phyloP scores from a whole-genome alignment of 2,113 vertebrate genomes.

The Opisthocomus hoazin region DNA sequence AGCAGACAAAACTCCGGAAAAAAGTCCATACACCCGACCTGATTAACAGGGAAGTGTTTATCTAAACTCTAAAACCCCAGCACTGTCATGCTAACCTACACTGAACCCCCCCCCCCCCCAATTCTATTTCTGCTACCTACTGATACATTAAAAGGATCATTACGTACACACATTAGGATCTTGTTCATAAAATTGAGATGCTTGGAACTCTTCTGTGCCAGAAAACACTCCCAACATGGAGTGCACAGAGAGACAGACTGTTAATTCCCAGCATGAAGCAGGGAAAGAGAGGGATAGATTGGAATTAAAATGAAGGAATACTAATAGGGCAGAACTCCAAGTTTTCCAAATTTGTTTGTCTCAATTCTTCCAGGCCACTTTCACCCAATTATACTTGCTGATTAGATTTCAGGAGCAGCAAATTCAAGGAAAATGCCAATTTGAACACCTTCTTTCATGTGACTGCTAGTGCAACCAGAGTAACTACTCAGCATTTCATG shows the following conservation, averaged over 20 bases:
- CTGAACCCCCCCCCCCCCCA: neutral
- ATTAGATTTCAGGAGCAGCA: neutral
- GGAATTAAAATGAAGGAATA: neutral
- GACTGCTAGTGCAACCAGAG: neutral
- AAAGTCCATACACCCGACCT: neutral
- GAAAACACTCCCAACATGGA: conserved; percentile 21
- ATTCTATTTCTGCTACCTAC: conserved; percentile 57
- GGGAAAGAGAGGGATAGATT: neutral
- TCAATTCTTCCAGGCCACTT: neutral
- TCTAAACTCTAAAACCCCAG: neutral
- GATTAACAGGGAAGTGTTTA: neutral
- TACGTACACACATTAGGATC: conserved; percentile 46
- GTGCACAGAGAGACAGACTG: neutral
- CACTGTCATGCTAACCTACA: neutral
- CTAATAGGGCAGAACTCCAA: neutral
- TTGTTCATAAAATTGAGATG: conserved; percentile 56
- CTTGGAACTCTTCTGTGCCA: conserved; percentile 9
- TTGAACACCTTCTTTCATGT: neutral
- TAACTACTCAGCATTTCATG: neutral
- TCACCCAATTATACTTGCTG: neutral
- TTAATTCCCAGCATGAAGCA: neutral
- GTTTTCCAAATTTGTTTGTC: neutral
- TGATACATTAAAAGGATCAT: conserved; percentile 62
- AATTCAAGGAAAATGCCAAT: neutral
- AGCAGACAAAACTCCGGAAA: neutral